Conservation (phyloP, 2,113 vertebrate genomes). For the Indicator maculatus region DNA sequence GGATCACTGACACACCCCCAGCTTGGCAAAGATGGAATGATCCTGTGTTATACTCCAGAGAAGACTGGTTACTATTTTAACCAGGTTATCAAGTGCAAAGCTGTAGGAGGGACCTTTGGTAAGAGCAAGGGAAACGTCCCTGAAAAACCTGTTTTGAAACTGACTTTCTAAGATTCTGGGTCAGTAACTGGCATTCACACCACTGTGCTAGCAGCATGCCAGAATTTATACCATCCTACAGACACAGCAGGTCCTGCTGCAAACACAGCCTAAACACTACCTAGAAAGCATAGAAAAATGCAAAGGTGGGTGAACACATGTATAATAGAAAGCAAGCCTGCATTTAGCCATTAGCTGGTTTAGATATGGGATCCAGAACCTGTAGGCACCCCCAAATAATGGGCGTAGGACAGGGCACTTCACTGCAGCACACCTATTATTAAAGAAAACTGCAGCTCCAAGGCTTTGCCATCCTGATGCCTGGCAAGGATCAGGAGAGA, state of each 20-base stretch:
- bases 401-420: background rate
- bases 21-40: background rate
- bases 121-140: background rate
- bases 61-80: background rate
- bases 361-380: background rate
- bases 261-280: background rate
- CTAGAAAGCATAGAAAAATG: background rate
- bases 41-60: background rate
- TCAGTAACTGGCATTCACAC: background rate
- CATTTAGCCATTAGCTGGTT: background rate
- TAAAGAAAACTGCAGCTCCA: background rate
- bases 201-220: background rate
- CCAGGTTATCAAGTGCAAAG: background rate
- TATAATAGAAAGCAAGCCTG: background rate
- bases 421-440: fast-evolving
- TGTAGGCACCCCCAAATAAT: background rate
- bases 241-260: background rate
- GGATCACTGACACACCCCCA: background rate
- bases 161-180: background rate
- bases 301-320: background rate
- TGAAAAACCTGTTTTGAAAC: background rate
- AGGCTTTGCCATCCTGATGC: background rate
- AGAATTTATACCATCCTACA: background rate
- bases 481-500: background rate
- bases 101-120: background rate